Base-by-base conservation (phyloP, 2,888 invertebrate genomes). In the Rosalia funebris region DNA sequence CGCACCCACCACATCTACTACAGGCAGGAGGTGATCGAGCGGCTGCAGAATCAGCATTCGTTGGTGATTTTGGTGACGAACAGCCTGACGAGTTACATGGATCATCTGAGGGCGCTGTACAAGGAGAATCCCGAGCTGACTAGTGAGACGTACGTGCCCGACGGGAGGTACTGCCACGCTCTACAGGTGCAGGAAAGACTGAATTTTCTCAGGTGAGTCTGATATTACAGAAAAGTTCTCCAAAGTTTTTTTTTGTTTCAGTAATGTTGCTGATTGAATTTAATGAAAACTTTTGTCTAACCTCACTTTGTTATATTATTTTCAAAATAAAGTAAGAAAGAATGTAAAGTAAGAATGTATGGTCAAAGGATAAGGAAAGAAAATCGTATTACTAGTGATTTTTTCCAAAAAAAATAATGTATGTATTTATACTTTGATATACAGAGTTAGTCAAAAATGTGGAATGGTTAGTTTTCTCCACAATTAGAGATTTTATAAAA, bases 121-220 rank as follows among this genome's bases (percentile, higher is more conserved):
- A 87, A 86, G 81, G 91, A 88, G 72, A 88, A 90, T 77, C 89
- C 91, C 15, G 89, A 89, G 69, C 84, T 92, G 61, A 93, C 95
- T 75, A 91, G 94, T 75, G 88, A 89, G 50, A 88, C 84, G 69
- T 90, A 91, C 82, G 84, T 89, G 71, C 90, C 93, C 0, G 97
- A 97, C 77, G 92, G 93, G 15, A 86, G 97, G 68, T 98, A 96
- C 81, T 92, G 93, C 72, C 98, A 98, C 80, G 87, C 90, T 54
- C 88, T 92, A 71, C 97, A 98, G 84, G 95, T 98, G 57, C 93
- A 95, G 77, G 97, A 97, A 81, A 87, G 98, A 73, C 87, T 97
- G 63, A 93, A 93, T 84, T 97, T 97, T 84, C 87, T 97, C 62
- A 79, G 80, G 79, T 79, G 68, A 70, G 56, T 53, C n/a, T n/a